Evolutionary conservation across 2,113 vertebrate genomes (phyloP).

Genomic region (Lathamus discolor): DNA sequence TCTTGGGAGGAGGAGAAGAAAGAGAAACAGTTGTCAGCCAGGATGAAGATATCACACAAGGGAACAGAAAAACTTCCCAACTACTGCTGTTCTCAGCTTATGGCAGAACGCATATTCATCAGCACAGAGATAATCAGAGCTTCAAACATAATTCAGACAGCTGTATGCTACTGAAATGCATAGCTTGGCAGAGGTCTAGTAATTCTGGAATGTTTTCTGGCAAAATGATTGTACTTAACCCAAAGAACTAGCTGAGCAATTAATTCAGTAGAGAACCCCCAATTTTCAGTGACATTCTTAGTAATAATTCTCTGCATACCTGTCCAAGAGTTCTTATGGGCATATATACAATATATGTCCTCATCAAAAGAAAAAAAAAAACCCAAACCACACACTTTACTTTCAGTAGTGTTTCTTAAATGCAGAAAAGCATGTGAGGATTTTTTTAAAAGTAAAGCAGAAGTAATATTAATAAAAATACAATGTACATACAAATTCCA

Average conservation of each 20-base stretch:
- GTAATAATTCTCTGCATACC: neutral
- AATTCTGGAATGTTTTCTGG: neutral
- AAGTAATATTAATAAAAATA: neutral
- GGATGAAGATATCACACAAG: neutral
- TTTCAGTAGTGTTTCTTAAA: neutral
- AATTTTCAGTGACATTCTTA: neutral
- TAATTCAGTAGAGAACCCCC: neutral
- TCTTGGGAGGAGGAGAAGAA: neutral
- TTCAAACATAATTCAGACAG: neutral
- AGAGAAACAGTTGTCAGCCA: neutral
- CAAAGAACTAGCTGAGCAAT: neutral
- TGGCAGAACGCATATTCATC: neutral
- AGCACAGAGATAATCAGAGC: neutral
- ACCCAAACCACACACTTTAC: rapidly evolving
- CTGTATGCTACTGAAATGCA: neutral
- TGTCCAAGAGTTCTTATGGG: neutral
- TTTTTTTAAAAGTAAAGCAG: neutral
- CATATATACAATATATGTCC: neutral
- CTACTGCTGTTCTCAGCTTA: neutral
- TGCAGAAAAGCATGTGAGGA: neutral
- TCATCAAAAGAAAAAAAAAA: neutral
- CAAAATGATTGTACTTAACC: neutral
- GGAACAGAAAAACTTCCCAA: neutral
- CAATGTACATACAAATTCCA: neutral
- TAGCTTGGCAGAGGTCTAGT: neutral